Evolutionary conservation across 2,797 vertebrate genomes (phyloP), one percentile per base, ranked within the genome.

Genomic region (Thaleichthys pacificus): DNA sequence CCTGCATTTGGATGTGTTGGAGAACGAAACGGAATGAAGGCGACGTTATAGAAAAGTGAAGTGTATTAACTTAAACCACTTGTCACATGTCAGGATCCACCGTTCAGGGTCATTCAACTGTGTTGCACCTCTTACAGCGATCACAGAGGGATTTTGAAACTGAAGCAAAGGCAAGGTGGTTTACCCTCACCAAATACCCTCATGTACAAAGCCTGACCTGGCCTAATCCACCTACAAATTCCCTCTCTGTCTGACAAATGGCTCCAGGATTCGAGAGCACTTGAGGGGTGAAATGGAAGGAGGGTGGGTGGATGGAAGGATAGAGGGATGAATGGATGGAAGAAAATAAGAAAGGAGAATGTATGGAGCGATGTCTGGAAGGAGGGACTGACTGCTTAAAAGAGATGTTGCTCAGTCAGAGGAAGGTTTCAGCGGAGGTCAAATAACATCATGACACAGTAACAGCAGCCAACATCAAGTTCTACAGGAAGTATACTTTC

Each of bases 301-400:
- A 35, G 2, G 28, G 7, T 51, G 49, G 17, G 17, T 8, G 49
- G 42, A 77, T 26, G 26, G 26, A 26, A 26, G 26, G 47, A 17
- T 3, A 7, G 47, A 51, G 11, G 11, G 56, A 32, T 51, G 11
- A 7, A 51, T 51, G 49, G 4, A 51, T 8, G 49, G 26, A 77
- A 42, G 83, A 35, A 35, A 35, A 5, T 6, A 77, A 42, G 83
- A 35, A 35, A 35, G 32, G 7, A 7, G 32, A 6, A 35, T 35
- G 32, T 7, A 82, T 81, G 77, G 81, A 77, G 77, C 84, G 82
- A 85, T 89, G 81, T 35, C 6, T 5, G 32, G 32, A 35, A 8
- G 5, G 86, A 87, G 83, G 84, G 84, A 88, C 72, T 86, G 85
- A 87, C 80, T 83, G 87, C 85, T 85, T 82, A 88, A 83, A 85